Base-by-base conservation (phyloP, 2,113 vertebrate species). In the Rhynchopsitta pachyrhyncha region DNA sequence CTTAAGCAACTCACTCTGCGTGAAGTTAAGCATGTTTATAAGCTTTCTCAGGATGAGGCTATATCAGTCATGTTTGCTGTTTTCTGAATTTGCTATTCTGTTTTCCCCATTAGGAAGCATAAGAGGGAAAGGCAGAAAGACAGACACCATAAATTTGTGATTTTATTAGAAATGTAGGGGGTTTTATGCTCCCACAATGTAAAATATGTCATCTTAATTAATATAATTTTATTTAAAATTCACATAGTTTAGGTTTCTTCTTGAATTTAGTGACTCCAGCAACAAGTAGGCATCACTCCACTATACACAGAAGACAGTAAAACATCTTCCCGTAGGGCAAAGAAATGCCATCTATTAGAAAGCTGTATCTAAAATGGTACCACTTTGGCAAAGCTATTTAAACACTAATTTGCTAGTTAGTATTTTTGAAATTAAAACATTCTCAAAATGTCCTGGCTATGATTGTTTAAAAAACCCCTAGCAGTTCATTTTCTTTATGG, bases 381-480 rank as follows among this genome's bases (percentile, higher is more conserved):
- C 70, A 70, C 95, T 97, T 96, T 92, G 95, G 93, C 78, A 93
- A 95, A 97, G 87, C 94, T 93, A 94, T 97, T 97, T 95, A 95
- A 78, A 86, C 75, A 96, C 67, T 94, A 97, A 97, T 97, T 97
- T 96, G 73, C 67, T 82, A 91, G 91, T 96, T 96, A 95, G 73
- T 60, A 68, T 88, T 91, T 95, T 88, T 81, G 55, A 97, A 97
- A 97, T 97, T 95, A 98, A 97, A 97, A 96, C 91, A 92, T 96
- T 96, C 96, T 41, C 60, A 96, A 92, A 97, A 97, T 90, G 94
- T 79, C 83, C 11, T 18, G 92, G 64, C 78, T 97, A n/a, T 95
- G 77, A 89, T 96, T 97, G 88, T 96, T 98, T 95, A 47, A 86
- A 94, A 94, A 93, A 95, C 84, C 79, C 5, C 62, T 42, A 97